A percentile compares a stretch with the other conserved stretches of the same genome.
These are phyloP conservation scores for Limenitis camilla DNA, from an alignment of 2,888 invertebrate genomes.

Conservation along the genomic window DNA sequence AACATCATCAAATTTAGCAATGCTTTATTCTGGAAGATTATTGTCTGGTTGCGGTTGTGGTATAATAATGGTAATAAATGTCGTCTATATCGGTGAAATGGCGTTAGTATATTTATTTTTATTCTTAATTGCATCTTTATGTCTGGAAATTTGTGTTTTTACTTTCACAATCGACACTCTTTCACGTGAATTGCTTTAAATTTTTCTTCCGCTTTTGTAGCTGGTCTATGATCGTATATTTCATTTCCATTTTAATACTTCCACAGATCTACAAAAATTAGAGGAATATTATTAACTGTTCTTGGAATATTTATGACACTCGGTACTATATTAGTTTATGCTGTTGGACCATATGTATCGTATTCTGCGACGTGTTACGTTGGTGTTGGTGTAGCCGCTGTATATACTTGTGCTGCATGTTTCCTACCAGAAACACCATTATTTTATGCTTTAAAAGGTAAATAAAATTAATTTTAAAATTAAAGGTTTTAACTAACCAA, in stretches of 20 bases:
- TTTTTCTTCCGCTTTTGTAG: too few species aligned
- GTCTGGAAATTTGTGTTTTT: not conserved
- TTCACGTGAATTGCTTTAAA: too few species aligned
- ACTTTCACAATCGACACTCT: too few species aligned
- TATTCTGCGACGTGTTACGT: conserved; percentile 30
- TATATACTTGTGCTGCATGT: conserved; percentile 15
- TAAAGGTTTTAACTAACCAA: not conserved
- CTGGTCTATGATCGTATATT: too few species aligned
- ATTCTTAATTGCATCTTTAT: not conserved
- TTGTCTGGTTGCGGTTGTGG: conserved; percentile 29
- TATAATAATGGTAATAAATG: conserved; percentile 26
- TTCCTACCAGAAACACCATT: conserved; percentile 12
- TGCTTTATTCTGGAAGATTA: conserved; percentile 29
- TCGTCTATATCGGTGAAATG: conserved; percentile 39
- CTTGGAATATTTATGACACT: conserved; percentile 33
- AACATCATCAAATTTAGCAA: not conserved
- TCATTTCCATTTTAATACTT: not conserved
- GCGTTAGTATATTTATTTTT: conserved; percentile 30
- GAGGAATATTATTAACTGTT: conserved; percentile 37
- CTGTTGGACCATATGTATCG: conserved; percentile 32
- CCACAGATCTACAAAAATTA: conserved; percentile 38
- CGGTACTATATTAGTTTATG: conserved; percentile 33
- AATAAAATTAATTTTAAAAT: not conserved
- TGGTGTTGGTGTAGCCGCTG: conserved; percentile 23
- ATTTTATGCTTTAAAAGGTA: conserved; percentile 7